Conservation (phyloP, 2,888 invertebrate species). For the Philaethria dido region DNA sequence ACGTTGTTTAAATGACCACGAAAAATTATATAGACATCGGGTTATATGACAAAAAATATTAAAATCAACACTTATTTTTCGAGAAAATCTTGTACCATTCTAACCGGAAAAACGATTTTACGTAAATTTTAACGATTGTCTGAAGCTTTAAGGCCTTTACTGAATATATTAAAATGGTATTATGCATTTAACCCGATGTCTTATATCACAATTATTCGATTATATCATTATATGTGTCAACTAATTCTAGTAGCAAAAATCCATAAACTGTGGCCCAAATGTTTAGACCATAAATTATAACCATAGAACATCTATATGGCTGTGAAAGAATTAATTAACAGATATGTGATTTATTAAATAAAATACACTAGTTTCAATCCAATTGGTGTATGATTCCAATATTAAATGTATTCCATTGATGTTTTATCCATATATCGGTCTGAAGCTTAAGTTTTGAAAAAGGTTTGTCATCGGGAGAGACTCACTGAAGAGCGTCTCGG, state of each 20-base stretch:
- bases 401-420: slow-evolving; percentile 49
- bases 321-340: slow-evolving; percentile 23
- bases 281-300: not conserved
- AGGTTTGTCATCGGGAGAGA: slow-evolving; percentile 33
- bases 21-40: slow-evolving; percentile 7
- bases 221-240: slow-evolving; percentile 10
- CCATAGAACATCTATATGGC: not conserved
- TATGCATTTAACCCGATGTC: not conserved
- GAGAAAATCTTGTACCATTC: not conserved
- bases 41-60: not conserved
- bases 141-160: not conserved
- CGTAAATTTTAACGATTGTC: not conserved
- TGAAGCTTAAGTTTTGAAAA: slow-evolving; percentile 27
- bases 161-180: not conserved
- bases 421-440: slow-evolving; percentile 36
- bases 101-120: not conserved
- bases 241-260: slow-evolving; percentile 4
- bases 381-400: slow-evolving; percentile 51
- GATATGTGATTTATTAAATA: slow-evolving; percentile 9
- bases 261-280: not conserved
- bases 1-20: slow-evolving; percentile 58
- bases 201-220: not conserved
- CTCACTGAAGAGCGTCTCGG: slow-evolving; percentile 32
- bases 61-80: not conserved
- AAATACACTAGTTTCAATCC: slow-evolving; percentile 46